Evolutionary conservation across 2,797 vertebrate genomes (phyloP), one percentile per base, ranked within the genome.

Genomic region (Typhlichthys eigenmanni): DNA sequence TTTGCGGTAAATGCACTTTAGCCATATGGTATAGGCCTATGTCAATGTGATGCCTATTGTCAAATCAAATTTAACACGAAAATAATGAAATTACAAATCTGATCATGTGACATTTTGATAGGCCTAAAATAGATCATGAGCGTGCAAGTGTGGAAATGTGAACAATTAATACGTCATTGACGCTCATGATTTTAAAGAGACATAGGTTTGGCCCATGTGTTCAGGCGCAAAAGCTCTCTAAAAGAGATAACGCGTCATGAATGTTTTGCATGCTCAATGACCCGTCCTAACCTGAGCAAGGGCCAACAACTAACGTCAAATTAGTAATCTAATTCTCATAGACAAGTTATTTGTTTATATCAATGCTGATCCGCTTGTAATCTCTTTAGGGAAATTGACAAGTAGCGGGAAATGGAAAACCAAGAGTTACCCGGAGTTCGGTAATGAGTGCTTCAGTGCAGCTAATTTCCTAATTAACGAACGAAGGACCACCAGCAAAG

Each of bases 401-500:
- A 86, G 69, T 83, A 66, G 86, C 76, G 74, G 77, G 64, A 72
- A 75, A 81, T 82, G 69, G 75, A 81, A 76, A 80, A 75, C 83
- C 74, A 63, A 71, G 66, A 85, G 75, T 78, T 85, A 89, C 84
- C 75, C 69, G 66, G 81, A 83, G 79, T 82, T 91, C 66, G 84
- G 88, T 94, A 95, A 94, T 93, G 92, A 93, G 90, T 85, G 83
- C 84, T 85, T 91, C 80, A 85, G 83, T 88, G 86, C 65, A 84
- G 90, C 71, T 92, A 91, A 93, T 95, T 91, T 92, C 86, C 92
- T 92, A 93, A 95, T 96, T 95, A 95, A 92, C 86, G 83, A 80
- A 77, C 82, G 57, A 63, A 69, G 87, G 94, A 95, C 94, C 94
- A 95, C 93, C 93, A 91, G 90, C 90, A 83, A 87, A 78, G 93